Percentiles rank a stretch among this genome's conserved stretches.
Conservation (phyloP, 1,140 invertebrate species). For the Drosophila mojavensis region DNA sequence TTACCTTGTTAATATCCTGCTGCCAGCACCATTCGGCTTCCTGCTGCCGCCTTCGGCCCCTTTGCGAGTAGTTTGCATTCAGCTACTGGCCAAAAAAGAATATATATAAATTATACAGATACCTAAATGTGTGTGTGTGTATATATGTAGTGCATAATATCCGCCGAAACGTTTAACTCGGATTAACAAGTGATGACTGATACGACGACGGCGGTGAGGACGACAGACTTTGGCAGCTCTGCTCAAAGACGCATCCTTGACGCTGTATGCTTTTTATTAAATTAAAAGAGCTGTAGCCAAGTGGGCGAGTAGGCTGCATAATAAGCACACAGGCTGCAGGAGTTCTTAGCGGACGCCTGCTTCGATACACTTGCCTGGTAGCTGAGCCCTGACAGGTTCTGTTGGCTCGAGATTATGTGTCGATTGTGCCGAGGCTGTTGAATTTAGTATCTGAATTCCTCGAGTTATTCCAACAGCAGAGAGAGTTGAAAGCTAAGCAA, state of each 20-base stretch:
- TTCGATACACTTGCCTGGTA: slow-evolving; percentile 1
- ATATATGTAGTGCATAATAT: slow-evolving; percentile 58
- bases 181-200: slow-evolving; percentile 78
- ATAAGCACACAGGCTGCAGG: not conserved
- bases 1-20: slow-evolving; percentile 73
- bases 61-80: slow-evolving; percentile 60
- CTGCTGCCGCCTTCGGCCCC: slow-evolving; percentile 28
- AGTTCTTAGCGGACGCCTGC: not conserved
- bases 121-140: not conserved
- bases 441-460: not conserved
- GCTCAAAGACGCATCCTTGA: slow-evolving; percentile 15
- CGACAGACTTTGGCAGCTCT: slow-evolving; percentile 17
- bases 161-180: slow-evolving; percentile 76
- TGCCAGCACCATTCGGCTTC: slow-evolving; percentile 37
- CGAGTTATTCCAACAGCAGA: too few relatives aligned
- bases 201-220: slow-evolving; percentile 34
- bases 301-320: slow-evolving; percentile 3
- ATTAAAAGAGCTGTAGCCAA: slow-evolving; percentile 34
- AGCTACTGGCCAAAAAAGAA: slow-evolving; percentile 55
- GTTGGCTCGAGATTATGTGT: slow-evolving; percentile 7
- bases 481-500: too few relatives aligned
- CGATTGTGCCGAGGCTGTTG: not conserved
- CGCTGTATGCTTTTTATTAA: slow-evolving; percentile 50
- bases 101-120: not conserved
- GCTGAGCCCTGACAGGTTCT: slow-evolving; percentile 1